These are phyloP conservation scores for Drosophila sp. DNA, from an alignment of 1,140 invertebrate genomes.

Conservation along the genomic window DNA sequence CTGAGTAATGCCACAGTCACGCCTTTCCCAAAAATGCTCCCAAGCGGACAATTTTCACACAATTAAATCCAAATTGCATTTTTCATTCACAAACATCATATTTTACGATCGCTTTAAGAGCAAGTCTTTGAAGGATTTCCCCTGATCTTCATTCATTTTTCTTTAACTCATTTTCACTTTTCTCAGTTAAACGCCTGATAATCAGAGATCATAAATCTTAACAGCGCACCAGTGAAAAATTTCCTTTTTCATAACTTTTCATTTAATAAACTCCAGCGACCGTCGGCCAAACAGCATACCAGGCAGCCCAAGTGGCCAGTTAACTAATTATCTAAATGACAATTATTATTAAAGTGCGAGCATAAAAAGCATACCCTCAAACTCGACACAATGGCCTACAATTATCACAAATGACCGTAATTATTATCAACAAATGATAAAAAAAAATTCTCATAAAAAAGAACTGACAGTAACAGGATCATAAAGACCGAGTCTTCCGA, in stretches of 20 bases:
- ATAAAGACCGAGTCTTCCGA: conserved; percentile 53
- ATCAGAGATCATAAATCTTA: conserved; percentile 61
- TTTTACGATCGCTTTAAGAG: conserved; percentile 53
- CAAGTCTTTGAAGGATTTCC: conserved; percentile 8
- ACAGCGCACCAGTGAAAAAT: conserved; percentile 20
- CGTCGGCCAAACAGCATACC: conserved; percentile 65
- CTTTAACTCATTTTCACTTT: conserved; percentile 62
- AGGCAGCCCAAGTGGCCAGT: conserved; percentile 31
- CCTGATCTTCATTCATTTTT: conserved; percentile 38
- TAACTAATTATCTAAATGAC: conserved; percentile 80
- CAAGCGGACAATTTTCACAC: conserved; percentile 62
- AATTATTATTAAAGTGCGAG: conserved; percentile 70
- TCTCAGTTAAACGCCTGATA: conserved; percentile 49
- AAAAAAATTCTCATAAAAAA: conserved; percentile 18
- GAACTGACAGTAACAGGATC: conserved; percentile 59
- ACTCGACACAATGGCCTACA: conserved; percentile 72
- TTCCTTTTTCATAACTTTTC: conserved; percentile 73
- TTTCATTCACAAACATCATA: conserved; percentile 61
- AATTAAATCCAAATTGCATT: conserved; percentile 55
- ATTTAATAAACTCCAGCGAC: conserved; percentile 74
- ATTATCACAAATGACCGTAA: conserved; percentile 83
- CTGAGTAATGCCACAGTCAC: conserved; percentile 36
- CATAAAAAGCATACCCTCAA: conserved; percentile 42
- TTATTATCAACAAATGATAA: conserved; percentile 79
- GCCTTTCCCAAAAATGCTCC: conserved; percentile 8